Percentiles rank a stretch among this genome's conserved stretches.
Conservation (phyloP, 2,797 vertebrate genomes). For the Sciurus carolinensis region DNA sequence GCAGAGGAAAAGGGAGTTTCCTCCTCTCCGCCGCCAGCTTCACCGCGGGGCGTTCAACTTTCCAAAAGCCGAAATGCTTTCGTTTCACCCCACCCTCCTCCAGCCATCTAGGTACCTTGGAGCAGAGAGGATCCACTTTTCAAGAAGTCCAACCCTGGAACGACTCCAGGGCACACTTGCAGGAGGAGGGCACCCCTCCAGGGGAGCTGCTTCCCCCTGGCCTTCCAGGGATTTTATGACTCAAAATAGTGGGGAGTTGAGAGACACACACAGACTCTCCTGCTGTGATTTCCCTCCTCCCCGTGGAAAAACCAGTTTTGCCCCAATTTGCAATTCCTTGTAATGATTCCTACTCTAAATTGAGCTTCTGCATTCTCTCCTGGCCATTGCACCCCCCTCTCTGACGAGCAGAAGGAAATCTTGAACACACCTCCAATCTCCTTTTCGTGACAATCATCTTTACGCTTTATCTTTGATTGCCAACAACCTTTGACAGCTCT, state of each 20-base stretch:
- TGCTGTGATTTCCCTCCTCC: not conserved
- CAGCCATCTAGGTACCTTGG: not conserved
- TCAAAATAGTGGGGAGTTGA: not conserved
- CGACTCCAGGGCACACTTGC: no score
- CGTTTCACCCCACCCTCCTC: not conserved
- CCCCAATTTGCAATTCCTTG: not conserved
- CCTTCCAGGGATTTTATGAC: not conserved
- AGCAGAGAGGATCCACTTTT: not conserved
- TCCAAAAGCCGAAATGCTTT: not conserved
- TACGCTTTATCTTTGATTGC: not conserved
- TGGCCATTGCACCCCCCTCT: not conserved
- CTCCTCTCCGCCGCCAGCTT: not conserved
- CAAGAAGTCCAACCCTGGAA: not conserved
- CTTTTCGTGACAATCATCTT: accelerated
- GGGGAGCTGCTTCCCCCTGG: not conserved
- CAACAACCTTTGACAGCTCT: not conserved
- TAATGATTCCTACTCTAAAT: not conserved
- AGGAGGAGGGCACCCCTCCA: not conserved
- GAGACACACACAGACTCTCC: not conserved
- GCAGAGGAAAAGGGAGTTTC: no score
- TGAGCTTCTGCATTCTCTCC: not conserved
- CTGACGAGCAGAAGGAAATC: not conserved
- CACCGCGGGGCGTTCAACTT: no score
- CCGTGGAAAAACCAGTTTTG: not conserved
- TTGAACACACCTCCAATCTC: not conserved